Percentiles rank a stretch among this genome's conserved stretches.
phyloP scores from a whole-genome alignment of 2,888 invertebrate species.

The Erannis defoliaria region DNA sequence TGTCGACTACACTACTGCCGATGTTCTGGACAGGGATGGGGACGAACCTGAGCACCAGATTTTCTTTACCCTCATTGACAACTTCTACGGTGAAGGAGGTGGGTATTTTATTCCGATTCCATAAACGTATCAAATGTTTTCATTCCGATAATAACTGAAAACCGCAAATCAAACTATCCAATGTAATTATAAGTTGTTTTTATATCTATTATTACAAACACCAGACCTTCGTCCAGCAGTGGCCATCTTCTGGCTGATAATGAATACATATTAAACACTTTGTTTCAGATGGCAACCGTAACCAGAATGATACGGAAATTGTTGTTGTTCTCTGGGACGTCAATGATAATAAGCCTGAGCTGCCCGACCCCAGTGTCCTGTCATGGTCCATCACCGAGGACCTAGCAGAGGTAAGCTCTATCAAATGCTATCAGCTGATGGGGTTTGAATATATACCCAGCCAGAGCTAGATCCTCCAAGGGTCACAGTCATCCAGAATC shows the following conservation, averaged over 20 bases:
- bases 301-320: constrained; percentile 68
- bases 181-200: background rate
- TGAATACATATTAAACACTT: background rate
- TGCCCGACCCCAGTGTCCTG: constrained; percentile 64
- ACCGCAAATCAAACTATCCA: background rate
- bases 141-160: background rate
- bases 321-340: constrained; percentile 85
- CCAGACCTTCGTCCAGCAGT: too few species aligned
- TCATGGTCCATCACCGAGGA: constrained; percentile 71
- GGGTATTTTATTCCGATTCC: constrained; percentile 9
- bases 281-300: constrained; percentile 72
- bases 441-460: too few species aligned
- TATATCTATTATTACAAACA: background rate
- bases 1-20: constrained; percentile 75
- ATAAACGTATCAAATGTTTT: too few species aligned
- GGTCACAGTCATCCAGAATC: too few species aligned
- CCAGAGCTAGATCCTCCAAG: too few species aligned
- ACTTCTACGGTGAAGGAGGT: constrained; percentile 80
- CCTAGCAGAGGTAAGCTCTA: constrained; percentile 54
- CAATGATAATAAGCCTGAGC: constrained; percentile 87
- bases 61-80: constrained; percentile 82
- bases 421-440: background rate
- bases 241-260: too few species aligned
- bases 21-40: constrained; percentile 82
- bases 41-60: constrained; percentile 77